Base-by-base conservation (phyloP, 1,140 invertebrate genomes). In the Caenorhabditis briggsae region DNA sequence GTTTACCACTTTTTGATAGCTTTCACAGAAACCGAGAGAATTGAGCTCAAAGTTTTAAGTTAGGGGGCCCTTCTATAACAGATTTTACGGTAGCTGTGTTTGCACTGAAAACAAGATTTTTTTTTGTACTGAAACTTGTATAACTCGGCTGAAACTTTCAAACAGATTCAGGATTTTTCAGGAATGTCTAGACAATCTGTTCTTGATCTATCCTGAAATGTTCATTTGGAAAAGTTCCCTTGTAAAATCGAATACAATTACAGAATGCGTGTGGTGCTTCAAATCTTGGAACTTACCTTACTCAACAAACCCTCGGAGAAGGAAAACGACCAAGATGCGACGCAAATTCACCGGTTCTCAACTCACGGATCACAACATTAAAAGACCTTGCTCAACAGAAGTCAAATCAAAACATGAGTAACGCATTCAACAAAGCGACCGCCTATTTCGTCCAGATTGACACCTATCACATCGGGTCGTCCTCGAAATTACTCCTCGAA, bases 371-470 rank as follows among this genome's bases (percentile, higher is more conserved):
- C 18, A 41, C 74, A n/a, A 50, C 85, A 5, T 12, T 86, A 6
- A 86, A 82, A 48, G 85, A 86, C 8, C 5, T 82, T 14, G 70
- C 85, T 56, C 58, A 59, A 58, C 58, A 83, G 23, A 83, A 59
- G 58, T 58, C 55, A 58, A 83, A 83, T 83, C 55, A 83, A 41
- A 83, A 61, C 16, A 83, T 83, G 82, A 59, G 18, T 20, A 83
- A 59, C 56, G 50, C 74, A 48, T 86, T 86, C 56, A 86, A 86
- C 85, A 58, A 56, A 41, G 43, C 70, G 5, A 86, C 85, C n/a
- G 85, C 78, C 53, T 86, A 86, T 59, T 86, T 86, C 25, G 55
- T 70, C 7, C 85, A 86, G 56, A 70, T 86, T 41, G 85, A 86
- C 55, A 86, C 55, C 78, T 78, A 86, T 56, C 85, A 74, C 59